Evolutionary conservation across 1,140 invertebrate genomes (phyloP).

Genomic region (Trigoniulus corallinus): DNA sequence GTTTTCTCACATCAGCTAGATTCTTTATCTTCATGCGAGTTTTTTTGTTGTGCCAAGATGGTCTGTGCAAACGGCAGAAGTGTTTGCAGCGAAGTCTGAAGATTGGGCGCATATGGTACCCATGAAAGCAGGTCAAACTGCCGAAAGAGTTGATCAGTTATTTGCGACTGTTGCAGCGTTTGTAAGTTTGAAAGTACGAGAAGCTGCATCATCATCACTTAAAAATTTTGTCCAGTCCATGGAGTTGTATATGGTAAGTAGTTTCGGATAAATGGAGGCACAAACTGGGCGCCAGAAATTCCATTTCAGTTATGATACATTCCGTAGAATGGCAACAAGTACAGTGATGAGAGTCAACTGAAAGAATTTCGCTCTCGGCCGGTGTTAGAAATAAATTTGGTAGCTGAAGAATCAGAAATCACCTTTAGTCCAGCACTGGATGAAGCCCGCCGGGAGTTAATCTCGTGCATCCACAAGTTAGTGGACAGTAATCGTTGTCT

Average conservation of each 20-base stretch:
- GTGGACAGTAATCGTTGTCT: constrained; percentile 25
- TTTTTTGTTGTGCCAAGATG: constrained; percentile 30
- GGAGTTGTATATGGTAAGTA: constrained; percentile 40
- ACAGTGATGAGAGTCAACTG: constrained; percentile 43
- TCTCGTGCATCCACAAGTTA: constrained; percentile 27
- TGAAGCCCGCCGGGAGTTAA: constrained; percentile 25
- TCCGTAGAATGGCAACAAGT: constrained; percentile 51
- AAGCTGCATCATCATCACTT: constrained; percentile 57
- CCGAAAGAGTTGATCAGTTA: constrained; percentile 39
- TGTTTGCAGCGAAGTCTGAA: constrained; percentile 42
- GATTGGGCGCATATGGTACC: constrained; percentile 52
- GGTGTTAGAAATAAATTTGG: constrained; percentile 43
- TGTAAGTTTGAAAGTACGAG: constrained; percentile 61
- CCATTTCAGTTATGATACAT: not conserved
- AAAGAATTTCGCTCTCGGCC: constrained; percentile 43
- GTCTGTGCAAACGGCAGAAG: constrained; percentile 54
- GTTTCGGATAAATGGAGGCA: not conserved
- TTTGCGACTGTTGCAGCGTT: constrained; percentile 54
- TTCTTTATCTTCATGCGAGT: not conserved
- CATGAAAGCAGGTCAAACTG: constrained; percentile 32
- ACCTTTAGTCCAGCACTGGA: constrained; percentile 27
- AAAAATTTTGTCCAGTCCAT: constrained; percentile 53
- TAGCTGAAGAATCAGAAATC: constrained; percentile 24
- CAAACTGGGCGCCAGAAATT: too few relatives aligned
- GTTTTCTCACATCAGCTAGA: not conserved